Percentiles rank a stretch among this genome's conserved stretches.
Evolutionary conservation across 2,113 vertebrate species (phyloP).

Genomic region (Odocoileus hemionus): DNA sequence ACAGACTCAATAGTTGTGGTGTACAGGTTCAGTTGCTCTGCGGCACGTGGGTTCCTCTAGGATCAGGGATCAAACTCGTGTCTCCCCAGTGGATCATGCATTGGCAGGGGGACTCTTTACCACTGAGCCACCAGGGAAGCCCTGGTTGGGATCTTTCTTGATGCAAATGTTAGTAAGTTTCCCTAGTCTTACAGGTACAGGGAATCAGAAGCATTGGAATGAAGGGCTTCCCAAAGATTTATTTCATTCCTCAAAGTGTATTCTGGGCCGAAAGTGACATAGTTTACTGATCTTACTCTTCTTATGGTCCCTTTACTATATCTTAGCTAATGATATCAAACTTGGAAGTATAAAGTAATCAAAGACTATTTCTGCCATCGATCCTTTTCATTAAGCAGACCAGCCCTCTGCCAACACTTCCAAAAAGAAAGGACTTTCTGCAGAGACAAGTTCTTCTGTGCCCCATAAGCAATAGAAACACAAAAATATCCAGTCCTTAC

Average conservation of each 20-base stretch:
- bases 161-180: background rate
- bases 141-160: background rate
- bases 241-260: background rate
- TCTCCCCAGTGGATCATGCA: background rate
- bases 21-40: background rate
- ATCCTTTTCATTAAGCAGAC: background rate
- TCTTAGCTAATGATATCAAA: background rate
- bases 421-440: background rate
- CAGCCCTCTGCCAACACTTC: background rate
- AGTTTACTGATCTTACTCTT: background rate
- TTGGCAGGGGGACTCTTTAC: background rate
- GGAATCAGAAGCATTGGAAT: background rate
- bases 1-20: background rate
- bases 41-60: background rate
- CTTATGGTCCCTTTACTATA: rapidly evolving
- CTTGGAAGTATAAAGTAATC: no score
- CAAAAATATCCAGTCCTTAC: background rate
- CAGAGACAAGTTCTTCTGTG: background rate
- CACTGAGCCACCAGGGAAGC: background rate
- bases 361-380: background rate
- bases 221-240: background rate
- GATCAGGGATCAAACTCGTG: background rate
- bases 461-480: background rate
- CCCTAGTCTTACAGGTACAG: background rate
- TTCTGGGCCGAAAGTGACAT: background rate